A percentile compares a stretch with the other conserved stretches of the same genome.
phyloP scores from a whole-genome alignment of 2,888 invertebrate species.

The Oscheius sp. region DNA sequence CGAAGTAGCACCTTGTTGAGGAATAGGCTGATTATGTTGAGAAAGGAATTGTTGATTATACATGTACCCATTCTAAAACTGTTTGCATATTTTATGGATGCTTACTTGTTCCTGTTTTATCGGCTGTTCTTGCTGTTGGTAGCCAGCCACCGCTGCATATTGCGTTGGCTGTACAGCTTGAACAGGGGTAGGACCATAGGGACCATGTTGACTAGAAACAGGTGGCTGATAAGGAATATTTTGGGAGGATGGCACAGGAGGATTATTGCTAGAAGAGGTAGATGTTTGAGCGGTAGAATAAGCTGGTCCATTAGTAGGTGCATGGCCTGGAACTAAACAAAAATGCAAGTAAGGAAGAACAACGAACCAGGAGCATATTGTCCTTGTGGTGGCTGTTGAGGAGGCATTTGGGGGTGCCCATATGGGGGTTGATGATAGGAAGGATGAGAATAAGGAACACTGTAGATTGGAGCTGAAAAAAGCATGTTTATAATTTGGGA shows the following conservation, averaged over 20 bases:
- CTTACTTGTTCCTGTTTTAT: background rate
- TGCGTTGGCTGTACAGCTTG: too few relatives aligned
- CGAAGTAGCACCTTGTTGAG: conserved; percentile 2
- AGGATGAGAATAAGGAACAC: background rate
- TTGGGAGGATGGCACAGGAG: background rate
- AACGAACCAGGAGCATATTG: conserved; percentile 26
- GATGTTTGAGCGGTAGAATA: background rate
- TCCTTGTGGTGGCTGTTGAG: conserved; percentile 25
- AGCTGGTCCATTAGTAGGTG: background rate
- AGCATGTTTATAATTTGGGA: background rate
- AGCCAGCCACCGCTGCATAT: too few relatives aligned
- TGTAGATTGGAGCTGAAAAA: conserved; percentile 7
- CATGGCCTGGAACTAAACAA: background rate
- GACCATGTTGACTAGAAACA: too few relatives aligned
- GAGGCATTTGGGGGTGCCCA: conserved; percentile 1
- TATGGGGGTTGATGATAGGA: background rate
- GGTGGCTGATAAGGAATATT: too few relatives aligned
- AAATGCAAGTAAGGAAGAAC: background rate
- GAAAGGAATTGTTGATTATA: background rate
- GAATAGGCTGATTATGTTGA: conserved; percentile 3
- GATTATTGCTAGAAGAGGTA: background rate
- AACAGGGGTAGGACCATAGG: too few relatives aligned
- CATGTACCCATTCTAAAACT: background rate
- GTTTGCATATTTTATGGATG: background rate
- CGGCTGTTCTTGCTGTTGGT: too few relatives aligned